Percentiles rank a stretch among this genome's conserved stretches.
Conservation (phyloP, 2,797 vertebrate species). For the Falco berigora region DNA sequence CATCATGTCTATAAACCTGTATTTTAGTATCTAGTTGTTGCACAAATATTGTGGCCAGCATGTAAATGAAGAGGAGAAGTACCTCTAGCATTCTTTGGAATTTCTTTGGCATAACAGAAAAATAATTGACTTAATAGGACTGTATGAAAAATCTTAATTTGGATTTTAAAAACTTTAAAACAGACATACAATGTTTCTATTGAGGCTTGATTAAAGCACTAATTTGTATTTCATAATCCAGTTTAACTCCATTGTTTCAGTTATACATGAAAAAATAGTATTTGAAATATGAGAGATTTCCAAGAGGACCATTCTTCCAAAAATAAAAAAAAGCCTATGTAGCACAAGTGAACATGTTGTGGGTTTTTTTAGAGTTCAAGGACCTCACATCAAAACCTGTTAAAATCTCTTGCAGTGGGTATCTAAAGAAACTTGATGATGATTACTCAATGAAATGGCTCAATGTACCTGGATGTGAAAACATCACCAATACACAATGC, state of each 20-base stretch:
- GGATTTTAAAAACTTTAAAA: not conserved
- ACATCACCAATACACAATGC: conserved; percentile 21
- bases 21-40: not conserved
- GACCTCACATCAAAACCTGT: not conserved
- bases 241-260: not conserved
- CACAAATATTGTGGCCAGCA: not conserved
- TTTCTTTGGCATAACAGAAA: not conserved
- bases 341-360: not conserved
- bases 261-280: not conserved
- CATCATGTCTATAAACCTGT: not conserved
- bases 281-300: not conserved
- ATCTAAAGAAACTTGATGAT: not conserved
- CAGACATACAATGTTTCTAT: not conserved
- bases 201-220: not conserved
- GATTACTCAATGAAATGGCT: conserved; percentile 28
- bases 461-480: conserved; percentile 27
- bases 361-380: not conserved
- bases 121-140: not conserved
- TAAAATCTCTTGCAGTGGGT: conserved; percentile 39
- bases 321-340: not conserved
- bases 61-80: not conserved
- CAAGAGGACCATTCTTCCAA: not conserved
- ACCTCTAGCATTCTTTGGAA: not conserved
- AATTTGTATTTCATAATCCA: not conserved
- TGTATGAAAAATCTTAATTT: not conserved